phyloP scores from a whole-genome alignment of 2,113 vertebrate genomes.

The Hippocampus comes region DNA sequence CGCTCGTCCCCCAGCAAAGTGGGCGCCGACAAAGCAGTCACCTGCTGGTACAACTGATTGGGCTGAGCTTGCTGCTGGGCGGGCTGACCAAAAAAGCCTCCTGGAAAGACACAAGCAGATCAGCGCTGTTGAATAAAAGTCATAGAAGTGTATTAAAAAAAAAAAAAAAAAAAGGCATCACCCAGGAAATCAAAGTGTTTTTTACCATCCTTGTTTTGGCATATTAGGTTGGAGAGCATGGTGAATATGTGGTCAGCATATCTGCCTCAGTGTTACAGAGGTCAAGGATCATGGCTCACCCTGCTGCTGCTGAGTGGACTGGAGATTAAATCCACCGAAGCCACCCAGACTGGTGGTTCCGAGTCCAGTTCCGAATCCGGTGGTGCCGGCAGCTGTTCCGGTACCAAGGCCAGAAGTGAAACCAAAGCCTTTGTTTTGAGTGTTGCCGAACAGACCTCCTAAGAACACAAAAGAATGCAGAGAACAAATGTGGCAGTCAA shows the following conservation, averaged over 20 bases:
- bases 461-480: constrained; percentile 23
- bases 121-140: not conserved
- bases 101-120: constrained; percentile 46
- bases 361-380: constrained; percentile 83
- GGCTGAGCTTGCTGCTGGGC: constrained; percentile 81
- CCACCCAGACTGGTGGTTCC: constrained; percentile 74
- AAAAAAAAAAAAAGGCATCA: too few species aligned
- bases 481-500: not conserved
- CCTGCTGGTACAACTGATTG: constrained; percentile 91
- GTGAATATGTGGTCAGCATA: too few species aligned
- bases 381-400: constrained; percentile 65
- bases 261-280: too few species aligned
- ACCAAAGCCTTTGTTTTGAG: constrained; percentile 94
- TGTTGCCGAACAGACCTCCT: constrained; percentile 84
- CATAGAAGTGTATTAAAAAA: too few species aligned
- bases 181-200: too few species aligned
- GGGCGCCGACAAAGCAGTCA: constrained; percentile 91
- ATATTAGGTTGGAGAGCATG: too few species aligned
- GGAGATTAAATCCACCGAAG: constrained; percentile 87
- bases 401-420: constrained; percentile 86
- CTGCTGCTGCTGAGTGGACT: constrained; percentile 76
- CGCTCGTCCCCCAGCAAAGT: constrained; percentile 90
- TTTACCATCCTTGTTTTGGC: too few species aligned
- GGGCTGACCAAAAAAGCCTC: constrained; percentile 84
- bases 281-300: constrained; percentile 41